phyloP scores from a whole-genome alignment of 2,113 vertebrate species.

The Micromys minutus region DNA sequence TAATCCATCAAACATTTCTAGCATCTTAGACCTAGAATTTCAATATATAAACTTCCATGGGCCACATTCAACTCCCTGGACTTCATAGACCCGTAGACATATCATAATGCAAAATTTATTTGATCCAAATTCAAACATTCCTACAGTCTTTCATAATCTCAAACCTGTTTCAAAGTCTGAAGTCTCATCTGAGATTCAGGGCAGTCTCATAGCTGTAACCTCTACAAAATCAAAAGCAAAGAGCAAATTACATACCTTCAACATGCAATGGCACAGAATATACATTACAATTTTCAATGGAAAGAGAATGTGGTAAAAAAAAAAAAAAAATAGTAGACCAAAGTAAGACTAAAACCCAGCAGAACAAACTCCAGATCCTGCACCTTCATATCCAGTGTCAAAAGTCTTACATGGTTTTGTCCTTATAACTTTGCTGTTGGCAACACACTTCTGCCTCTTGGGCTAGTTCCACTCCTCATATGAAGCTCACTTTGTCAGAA shows the following conservation, averaged over 20 bases:
- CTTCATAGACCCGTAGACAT: background rate
- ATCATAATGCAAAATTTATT: background rate
- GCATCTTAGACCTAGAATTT: background rate
- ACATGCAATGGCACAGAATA: background rate
- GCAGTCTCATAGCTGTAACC: background rate
- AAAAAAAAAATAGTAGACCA: too few species aligned
- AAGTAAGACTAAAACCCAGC: background rate
- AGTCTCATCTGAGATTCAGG: background rate
- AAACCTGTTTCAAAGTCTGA: background rate
- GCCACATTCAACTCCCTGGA: background rate
- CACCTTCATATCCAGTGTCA: background rate
- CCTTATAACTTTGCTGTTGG: background rate
- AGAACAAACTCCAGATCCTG: too few species aligned
- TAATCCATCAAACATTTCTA: background rate
- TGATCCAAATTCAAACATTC: background rate
- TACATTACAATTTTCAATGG: background rate
- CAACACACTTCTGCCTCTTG: background rate
- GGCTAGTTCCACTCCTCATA: background rate
- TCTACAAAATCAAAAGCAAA: background rate
- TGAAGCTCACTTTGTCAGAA: background rate
- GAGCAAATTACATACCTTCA: background rate
- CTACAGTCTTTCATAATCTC: background rate
- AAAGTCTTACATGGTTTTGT: background rate
- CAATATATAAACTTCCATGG: background rate
- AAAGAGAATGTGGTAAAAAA: background rate